Evolutionary conservation across 2,888 invertebrate genomes (phyloP), one percentile per base, ranked within the genome.

Genomic region (Julus scanicus): DNA sequence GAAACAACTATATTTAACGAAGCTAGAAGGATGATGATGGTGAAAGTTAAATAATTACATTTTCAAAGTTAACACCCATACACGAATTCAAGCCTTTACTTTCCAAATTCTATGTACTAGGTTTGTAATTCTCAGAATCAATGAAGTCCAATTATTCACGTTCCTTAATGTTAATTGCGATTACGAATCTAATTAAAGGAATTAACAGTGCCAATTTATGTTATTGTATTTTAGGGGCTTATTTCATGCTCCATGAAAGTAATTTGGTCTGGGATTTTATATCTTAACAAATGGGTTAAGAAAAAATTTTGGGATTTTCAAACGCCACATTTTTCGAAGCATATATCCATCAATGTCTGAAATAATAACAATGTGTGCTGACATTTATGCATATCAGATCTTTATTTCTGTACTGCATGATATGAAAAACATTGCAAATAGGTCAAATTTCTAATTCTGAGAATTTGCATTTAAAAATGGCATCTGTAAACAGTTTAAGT

Each of bases 31-130:
- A 63, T 63, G 17, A 17, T n/a, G 63, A n/a, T 6, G n/a, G 57
- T 15, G 11, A 57, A 63, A 63, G 17, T n/a, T 17, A 63, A 63
- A 4, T 17, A 63, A 63, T 63, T 17, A 6, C 63, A 63, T 63
- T 63, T 63, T 63, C 63, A n/a, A 63, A 63, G 63, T 63, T 63
- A 63, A n/a, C 63, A 63, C 53, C 53, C 53, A 53, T 53, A 53
- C 17, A 63, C 2, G 17, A 0, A 29, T 29, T 29, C 29, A 57
- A 15, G 57, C 57, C 15, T 57, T 0, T 15, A 57, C 15, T 57
- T 11, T 4, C 11, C 15, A 57, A 57, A 63, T 63, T n/a, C n/a
- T 53, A 0, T 15, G 44, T 0, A 8, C 44, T 8, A 1, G 1
- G 44, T n/a, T 2, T n/a, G n/a, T n/a, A 63, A 63, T 63, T 63